A percentile compares a stretch with the other conserved stretches of the same genome.
Evolutionary conservation across 2,888 invertebrate genomes (phyloP).

Genomic region (Ichneumoninae sp.): DNA sequence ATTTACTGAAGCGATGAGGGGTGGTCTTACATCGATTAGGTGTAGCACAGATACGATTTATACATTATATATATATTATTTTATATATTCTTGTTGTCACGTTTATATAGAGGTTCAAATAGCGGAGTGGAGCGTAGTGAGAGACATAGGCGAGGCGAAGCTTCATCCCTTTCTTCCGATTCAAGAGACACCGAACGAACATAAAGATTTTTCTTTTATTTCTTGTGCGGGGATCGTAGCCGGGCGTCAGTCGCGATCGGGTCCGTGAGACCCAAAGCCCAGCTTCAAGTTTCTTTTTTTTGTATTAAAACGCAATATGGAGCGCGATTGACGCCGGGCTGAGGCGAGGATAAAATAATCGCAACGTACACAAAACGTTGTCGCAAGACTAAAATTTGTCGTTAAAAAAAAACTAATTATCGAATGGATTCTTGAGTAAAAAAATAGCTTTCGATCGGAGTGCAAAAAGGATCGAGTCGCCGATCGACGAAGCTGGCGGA

Average conservation of each 20-base stretch:
- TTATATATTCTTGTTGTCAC: constrained; percentile 67
- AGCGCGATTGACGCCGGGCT: constrained; percentile 33
- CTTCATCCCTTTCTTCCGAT: constrained; percentile 81
- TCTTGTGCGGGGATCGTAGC: constrained; percentile 31
- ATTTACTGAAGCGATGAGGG: constrained; percentile 83
- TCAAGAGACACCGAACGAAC: constrained; percentile 79
- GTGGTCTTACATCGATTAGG: constrained; percentile 83
- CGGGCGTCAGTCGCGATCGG: constrained; percentile 20
- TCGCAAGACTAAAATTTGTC: background rate
- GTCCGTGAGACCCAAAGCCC: background rate
- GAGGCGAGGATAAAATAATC: constrained; percentile 33
- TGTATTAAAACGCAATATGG: background rate
- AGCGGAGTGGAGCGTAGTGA: constrained; percentile 84
- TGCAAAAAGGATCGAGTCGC: background rate
- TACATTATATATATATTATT: constrained; percentile 69
- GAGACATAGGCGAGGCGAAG: constrained; percentile 84
- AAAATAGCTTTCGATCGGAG: background rate
- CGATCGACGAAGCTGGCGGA: constrained; percentile 13
- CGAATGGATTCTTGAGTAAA: background rate
- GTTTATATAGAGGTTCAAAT: constrained; percentile 74
- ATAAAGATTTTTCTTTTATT: constrained; percentile 26
- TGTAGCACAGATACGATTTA: constrained; percentile 82
- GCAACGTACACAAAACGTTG: background rate
- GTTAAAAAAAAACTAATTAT: background rate
- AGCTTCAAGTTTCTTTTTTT: background rate